phyloP scores from a whole-genome alignment of 23 tunicate genomes.

The Styela plicata region DNA sequence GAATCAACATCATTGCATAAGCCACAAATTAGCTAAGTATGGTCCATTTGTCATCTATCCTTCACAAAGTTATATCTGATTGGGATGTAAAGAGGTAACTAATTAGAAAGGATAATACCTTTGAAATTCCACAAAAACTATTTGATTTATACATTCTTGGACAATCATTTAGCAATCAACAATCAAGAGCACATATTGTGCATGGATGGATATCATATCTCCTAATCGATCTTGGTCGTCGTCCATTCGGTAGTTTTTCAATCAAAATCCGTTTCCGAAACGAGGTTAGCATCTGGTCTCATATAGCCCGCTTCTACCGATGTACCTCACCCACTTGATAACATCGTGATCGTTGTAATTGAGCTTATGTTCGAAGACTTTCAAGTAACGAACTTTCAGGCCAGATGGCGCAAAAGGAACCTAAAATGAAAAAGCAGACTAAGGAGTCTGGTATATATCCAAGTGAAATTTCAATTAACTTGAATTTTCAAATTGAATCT shows the following conservation, averaged over 20 bases:
- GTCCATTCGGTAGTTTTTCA: background rate
- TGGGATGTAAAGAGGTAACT: too few species aligned
- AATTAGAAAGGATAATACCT: too few species aligned
- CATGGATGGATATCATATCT: too few species aligned
- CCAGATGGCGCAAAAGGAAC: slow-evolving; percentile 99
- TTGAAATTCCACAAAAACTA: too few species aligned
- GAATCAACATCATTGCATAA: too few species aligned
- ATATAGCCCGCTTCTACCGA: slow-evolving; percentile 91
- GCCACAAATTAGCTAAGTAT: too few species aligned
- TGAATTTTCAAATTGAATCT: too few species aligned
- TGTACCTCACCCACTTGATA: slow-evolving; percentile 98
- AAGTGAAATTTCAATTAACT: too few species aligned
- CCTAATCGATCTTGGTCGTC: background rate
- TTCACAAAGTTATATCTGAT: too few species aligned
- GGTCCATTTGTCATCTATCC: too few species aligned
- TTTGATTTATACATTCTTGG: background rate
- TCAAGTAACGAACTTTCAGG: slow-evolving; percentile 94
- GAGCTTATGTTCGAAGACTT: slow-evolving; percentile 95
- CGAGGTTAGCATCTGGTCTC: slow-evolving; percentile 81
- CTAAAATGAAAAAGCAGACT: slow-evolving; percentile 33
- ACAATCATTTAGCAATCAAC: background rate
- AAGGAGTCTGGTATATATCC: too few species aligned
- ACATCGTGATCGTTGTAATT: slow-evolving; percentile 99
- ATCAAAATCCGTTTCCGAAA: background rate
- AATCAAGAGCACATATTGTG: background rate